These are phyloP conservation scores for Halcyon malimbica DNA, from an alignment of 2,113 vertebrate species.

Conservation along the genomic window DNA sequence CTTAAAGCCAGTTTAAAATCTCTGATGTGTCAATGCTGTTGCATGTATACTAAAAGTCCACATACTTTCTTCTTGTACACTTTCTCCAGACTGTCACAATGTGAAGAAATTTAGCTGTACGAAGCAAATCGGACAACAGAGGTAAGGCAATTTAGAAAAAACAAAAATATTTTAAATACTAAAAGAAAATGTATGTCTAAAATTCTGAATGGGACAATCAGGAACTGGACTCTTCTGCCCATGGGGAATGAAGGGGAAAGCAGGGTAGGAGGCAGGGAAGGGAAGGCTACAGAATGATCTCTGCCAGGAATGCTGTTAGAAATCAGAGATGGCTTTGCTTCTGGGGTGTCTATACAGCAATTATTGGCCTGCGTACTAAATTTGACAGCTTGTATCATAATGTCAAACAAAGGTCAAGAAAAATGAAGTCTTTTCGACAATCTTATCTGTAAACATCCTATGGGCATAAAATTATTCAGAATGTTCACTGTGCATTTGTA, in stretches of 20 bases:
- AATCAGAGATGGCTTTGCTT: not conserved
- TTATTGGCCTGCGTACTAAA: not conserved
- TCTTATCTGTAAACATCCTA: constrained; percentile 13
- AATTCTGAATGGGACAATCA: not conserved
- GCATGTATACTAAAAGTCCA: not conserved
- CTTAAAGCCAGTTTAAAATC: not conserved
- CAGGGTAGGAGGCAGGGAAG: not conserved
- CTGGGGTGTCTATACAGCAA: not conserved
- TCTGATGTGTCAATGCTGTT: not conserved
- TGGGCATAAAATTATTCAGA: not conserved
- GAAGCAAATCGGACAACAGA: not conserved
- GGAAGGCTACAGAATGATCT: not conserved
- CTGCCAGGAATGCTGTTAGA: not conserved
- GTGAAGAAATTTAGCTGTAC: not conserved
- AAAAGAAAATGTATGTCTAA: not conserved
- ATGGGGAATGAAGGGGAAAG: not conserved
- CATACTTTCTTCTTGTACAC: not conserved
- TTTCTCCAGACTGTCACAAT: not conserved
- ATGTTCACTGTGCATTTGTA: not conserved
- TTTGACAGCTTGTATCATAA: not conserved
- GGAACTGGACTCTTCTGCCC: not conserved
- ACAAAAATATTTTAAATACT: not conserved
- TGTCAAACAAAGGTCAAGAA: not conserved
- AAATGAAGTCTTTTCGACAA: not conserved
- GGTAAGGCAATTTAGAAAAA: not conserved